A percentile compares a stretch with the other conserved stretches of the same genome.
Evolutionary conservation across 2,888 invertebrate genomes (phyloP).

Genomic region (Diploptera punctata): DNA sequence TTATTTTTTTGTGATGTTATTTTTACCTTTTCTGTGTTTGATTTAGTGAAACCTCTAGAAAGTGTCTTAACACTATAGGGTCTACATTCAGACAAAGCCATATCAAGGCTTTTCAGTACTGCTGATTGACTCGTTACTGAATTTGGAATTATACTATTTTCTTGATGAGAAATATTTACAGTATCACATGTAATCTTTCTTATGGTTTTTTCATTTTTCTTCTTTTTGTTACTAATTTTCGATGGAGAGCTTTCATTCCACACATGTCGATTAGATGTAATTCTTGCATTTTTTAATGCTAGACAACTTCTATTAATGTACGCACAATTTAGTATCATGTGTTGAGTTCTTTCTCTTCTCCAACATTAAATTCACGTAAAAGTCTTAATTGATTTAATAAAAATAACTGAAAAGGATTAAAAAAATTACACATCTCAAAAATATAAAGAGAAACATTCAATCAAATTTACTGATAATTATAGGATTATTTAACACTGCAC

Average conservation of each 20-base stretch:
- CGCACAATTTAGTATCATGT: no score
- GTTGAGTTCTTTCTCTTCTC: no score
- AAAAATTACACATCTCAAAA: no score
- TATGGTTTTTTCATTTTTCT: not conserved
- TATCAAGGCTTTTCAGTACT: constrained; percentile 32
- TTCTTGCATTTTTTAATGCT: no score
- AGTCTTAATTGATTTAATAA: no score
- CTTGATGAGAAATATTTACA: not conserved
- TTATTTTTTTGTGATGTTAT: not conserved
- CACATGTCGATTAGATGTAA: not conserved
- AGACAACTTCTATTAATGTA: no score
- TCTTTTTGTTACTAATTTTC: not conserved
- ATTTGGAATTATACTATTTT: not conserved
- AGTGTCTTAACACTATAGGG: constrained; percentile 23
- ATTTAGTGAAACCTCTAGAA: not conserved
- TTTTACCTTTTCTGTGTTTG: not conserved
- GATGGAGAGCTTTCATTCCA: not conserved
- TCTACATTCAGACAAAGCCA: constrained; percentile 33
- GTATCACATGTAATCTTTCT: not conserved
- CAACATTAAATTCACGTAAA: no score
- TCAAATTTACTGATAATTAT: no score
- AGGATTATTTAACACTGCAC: no score
- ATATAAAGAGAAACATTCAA: no score
- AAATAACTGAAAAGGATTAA: no score
- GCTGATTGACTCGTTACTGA: constrained; percentile 18